Conservation (phyloP, 2,888 invertebrate species). For the Plemyria rubiginata region DNA sequence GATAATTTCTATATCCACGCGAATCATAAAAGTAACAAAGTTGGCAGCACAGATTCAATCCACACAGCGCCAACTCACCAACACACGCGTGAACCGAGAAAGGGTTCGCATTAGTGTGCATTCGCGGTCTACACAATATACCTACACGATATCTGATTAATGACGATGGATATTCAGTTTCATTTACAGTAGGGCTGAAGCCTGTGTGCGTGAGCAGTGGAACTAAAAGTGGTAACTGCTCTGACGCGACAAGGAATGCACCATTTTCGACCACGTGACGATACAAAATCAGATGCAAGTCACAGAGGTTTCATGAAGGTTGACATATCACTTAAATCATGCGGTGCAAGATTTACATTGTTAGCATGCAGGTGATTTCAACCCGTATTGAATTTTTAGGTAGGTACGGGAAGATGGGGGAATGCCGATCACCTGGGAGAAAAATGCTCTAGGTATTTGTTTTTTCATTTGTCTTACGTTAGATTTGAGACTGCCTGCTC, state of each 20-base stretch:
- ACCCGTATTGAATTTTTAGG: too few relatives aligned
- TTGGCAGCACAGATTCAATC: slow-evolving; percentile 39
- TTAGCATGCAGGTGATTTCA: too few relatives aligned
- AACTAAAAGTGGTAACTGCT: slow-evolving; percentile 66
- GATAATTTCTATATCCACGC: slow-evolving; percentile 5
- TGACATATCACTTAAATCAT: background rate
- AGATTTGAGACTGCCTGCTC: too few relatives aligned
- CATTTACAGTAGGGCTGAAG: slow-evolving; percentile 32
- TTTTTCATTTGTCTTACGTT: too few relatives aligned
- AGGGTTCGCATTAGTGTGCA: slow-evolving; percentile 53
- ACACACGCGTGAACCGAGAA: slow-evolving; percentile 49
- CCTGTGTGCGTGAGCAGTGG: slow-evolving; percentile 51
- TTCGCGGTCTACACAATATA: slow-evolving; percentile 15
- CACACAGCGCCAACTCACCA: slow-evolving; percentile 42
- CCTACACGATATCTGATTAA: slow-evolving; percentile 54
- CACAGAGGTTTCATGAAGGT: background rate
- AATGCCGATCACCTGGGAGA: too few relatives aligned
- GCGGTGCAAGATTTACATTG: too few relatives aligned
- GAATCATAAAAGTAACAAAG: slow-evolving; percentile 13
- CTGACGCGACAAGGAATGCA: slow-evolving; percentile 60
- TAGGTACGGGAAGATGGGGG: too few relatives aligned
- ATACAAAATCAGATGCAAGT: slow-evolving; percentile 9
- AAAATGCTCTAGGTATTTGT: too few relatives aligned
- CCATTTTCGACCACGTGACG: slow-evolving; percentile 33
- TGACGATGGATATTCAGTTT: slow-evolving; percentile 53